These are phyloP conservation scores for Mystacides longicornis DNA, from an alignment of 2,888 invertebrate species.

Conservation along the genomic window DNA sequence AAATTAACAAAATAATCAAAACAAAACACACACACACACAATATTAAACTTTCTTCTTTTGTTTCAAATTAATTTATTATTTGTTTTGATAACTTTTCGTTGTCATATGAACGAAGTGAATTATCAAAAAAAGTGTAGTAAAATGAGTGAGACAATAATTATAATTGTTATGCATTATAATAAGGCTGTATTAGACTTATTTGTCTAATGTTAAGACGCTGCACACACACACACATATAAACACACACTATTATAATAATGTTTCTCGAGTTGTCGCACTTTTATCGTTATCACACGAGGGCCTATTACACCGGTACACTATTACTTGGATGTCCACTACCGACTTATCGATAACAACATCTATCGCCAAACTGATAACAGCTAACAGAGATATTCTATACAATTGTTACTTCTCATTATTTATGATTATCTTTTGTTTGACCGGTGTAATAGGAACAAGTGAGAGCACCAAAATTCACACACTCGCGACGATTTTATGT, in stretches of 20 bases:
- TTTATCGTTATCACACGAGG: conserved; percentile 13
- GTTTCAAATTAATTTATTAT: neutral
- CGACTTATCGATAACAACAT: conserved; percentile 1
- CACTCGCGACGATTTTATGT: conserved; percentile 22
- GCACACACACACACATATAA: conserved; percentile 19
- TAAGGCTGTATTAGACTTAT: neutral
- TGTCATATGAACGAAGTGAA: conserved; percentile 5
- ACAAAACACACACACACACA: neutral
- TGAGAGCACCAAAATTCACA: conserved; percentile 19
- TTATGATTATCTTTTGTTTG: too few relatives aligned
- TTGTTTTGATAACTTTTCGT: conserved; percentile 1
- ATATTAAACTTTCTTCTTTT: neutral
- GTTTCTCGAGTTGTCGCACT: too few relatives aligned
- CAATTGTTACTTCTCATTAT: too few relatives aligned
- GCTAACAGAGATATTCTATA: too few relatives aligned
- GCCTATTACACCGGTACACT: conserved; percentile 16
- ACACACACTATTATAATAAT: conserved; percentile 1
- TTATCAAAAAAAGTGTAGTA: neutral
- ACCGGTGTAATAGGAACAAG: conserved; percentile 21
- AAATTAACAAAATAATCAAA: neutral
- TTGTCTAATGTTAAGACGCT: too few relatives aligned
- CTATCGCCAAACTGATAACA: conserved; percentile 14
- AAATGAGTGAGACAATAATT: too few relatives aligned
- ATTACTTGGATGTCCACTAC: neutral
- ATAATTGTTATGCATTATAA: neutral